phyloP scores from a whole-genome alignment of 2,888 invertebrate genomes.

The Tromatobia lineatoria region DNA sequence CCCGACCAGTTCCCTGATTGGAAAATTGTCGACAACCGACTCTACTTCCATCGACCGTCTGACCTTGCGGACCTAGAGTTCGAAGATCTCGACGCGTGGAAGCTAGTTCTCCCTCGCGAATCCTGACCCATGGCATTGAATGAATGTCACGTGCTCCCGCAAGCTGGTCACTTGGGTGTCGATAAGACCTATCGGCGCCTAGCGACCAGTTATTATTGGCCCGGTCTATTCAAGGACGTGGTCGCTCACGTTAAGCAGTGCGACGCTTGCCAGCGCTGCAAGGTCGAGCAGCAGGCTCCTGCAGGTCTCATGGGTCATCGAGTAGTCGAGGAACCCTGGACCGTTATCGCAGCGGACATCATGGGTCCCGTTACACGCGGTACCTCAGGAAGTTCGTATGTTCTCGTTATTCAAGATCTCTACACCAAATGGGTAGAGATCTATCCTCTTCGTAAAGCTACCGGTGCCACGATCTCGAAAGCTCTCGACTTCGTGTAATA shows the following conservation, averaged over 20 bases:
- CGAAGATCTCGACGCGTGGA: conserved; percentile 40
- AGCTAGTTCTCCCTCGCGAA: conserved; percentile 25
- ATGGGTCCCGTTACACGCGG: conserved; percentile 72
- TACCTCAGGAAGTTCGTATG: conserved; percentile 51
- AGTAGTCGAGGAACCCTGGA: conserved; percentile 60
- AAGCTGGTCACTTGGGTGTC: no score
- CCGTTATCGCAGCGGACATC: conserved; percentile 68
- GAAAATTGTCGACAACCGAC: not conserved
- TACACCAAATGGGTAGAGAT: conserved; percentile 69
- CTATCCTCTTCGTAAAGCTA: conserved; percentile 58
- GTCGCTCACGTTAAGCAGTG: conserved; percentile 67
- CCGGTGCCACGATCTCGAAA: conserved; percentile 45
- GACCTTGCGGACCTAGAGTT: not conserved
- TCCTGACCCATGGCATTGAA: not conserved
- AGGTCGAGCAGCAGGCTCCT: conserved; percentile 60
- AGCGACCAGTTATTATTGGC: conserved; percentile 70
- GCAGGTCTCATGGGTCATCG: conserved; percentile 68
- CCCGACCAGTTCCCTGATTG: conserved; percentile 34
- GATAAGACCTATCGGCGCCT: conserved; percentile 49
- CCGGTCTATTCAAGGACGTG: conserved; percentile 65
- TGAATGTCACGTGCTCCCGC: conserved; percentile 23
- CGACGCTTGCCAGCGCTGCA: conserved; percentile 65
- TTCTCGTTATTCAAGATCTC: conserved; percentile 68
- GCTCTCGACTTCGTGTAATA: conserved; percentile 66
- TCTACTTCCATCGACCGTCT: conserved; percentile 14